These are phyloP conservation scores for Carassius auratus DNA, from an alignment of 2,113 vertebrate species.

Conservation along the genomic window DNA sequence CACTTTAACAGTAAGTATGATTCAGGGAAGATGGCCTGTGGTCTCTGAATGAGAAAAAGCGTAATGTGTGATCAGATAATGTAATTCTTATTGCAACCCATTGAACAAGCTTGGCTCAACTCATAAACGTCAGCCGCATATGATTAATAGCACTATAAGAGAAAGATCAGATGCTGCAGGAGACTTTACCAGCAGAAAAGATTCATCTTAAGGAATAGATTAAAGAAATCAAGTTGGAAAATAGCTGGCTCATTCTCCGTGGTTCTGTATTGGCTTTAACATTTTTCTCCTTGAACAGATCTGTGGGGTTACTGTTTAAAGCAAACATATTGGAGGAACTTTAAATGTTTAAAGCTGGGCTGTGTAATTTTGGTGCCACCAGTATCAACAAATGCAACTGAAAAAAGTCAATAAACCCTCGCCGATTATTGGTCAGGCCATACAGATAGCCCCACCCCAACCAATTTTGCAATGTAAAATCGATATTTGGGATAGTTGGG, in stretches of 20 bases:
- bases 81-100: slow-evolving; percentile 47
- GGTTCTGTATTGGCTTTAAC: slow-evolving; percentile 24
- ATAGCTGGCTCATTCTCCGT: slow-evolving; percentile 28
- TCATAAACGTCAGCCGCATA: slow-evolving; percentile 55
- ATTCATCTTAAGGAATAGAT: slow-evolving; percentile 54
- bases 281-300: slow-evolving; percentile 38
- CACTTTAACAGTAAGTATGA: slow-evolving; percentile 11
- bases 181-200: slow-evolving; percentile 44
- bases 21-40: slow-evolving; percentile 8
- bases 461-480: slow-evolving; percentile 30
- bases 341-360: neutral
- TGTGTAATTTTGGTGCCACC: neutral
- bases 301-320: neutral
- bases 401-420: neutral
- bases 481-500: slow-evolving; percentile 44
- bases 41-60: slow-evolving; percentile 3
- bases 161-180: slow-evolving; percentile 44
- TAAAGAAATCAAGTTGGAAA: slow-evolving; percentile 41
- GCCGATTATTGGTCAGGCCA: neutral
- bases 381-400: neutral
- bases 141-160: slow-evolving; percentile 55
- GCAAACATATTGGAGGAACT: neutral
- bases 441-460: neutral
- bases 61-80: slow-evolving; percentile 44
- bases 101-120: slow-evolving; percentile 33